These are phyloP conservation scores for Cotesia glomerata DNA, from an alignment of 1,140 invertebrate genomes.

Conservation along the genomic window DNA sequence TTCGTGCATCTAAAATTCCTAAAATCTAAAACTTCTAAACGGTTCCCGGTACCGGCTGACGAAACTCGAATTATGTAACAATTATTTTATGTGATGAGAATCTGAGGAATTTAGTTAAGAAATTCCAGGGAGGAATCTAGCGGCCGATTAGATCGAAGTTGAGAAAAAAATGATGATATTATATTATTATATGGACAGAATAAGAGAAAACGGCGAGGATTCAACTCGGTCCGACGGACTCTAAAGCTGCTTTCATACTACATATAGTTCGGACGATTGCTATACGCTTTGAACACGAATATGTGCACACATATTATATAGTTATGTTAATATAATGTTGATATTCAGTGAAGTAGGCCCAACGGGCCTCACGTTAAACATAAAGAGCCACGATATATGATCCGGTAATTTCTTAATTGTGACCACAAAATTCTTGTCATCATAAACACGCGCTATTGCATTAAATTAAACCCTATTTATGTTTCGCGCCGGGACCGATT, in stretches of 20 bases:
- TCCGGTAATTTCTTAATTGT: conserved; percentile 63
- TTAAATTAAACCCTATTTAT: too few relatives aligned
- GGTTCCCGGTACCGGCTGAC: too few relatives aligned
- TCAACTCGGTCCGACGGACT: conserved; percentile 39
- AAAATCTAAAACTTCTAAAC: too few relatives aligned
- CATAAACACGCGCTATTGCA: conserved; percentile 46
- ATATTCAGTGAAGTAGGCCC: conserved; percentile 1
- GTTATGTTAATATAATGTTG: conserved; percentile 27
- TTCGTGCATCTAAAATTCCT: too few relatives aligned
- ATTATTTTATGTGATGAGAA: conserved; percentile 29
- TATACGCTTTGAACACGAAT: conserved; percentile 49
- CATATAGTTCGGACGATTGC: neutral
- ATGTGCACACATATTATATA: conserved; percentile 1
- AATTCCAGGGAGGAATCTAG: conserved; percentile 26
- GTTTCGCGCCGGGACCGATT: too few relatives aligned
- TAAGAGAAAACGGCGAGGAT: neutral
- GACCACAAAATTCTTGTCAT: conserved; percentile 60
- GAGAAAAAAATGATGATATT: neutral
- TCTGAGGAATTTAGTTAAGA: conserved; percentile 34
- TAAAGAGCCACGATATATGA: conserved; percentile 61
- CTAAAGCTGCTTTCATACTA: neutral
- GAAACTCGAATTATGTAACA: conserved; percentile 2
- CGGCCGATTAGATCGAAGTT: neutral
- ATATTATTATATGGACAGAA: neutral
- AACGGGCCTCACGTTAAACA: conserved; percentile 34